A percentile compares a stretch with the other conserved stretches of the same genome.
These are phyloP conservation scores for Ceuthmochares aereus DNA, from an alignment of 2,113 vertebrate species.

Conservation along the genomic window DNA sequence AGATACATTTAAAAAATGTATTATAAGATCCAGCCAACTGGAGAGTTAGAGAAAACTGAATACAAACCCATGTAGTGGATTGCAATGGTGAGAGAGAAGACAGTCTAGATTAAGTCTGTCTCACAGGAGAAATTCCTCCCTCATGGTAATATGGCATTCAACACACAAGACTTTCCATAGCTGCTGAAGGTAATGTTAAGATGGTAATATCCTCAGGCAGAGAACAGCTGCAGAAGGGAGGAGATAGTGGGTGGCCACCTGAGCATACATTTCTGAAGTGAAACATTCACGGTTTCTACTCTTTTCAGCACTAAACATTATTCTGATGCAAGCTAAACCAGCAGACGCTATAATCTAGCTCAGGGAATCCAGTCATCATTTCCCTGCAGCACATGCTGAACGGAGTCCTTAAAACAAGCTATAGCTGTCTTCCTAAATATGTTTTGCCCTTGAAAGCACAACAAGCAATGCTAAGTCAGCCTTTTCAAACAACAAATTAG, in stretches of 20 bases:
- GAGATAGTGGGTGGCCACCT: background rate
- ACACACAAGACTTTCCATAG: background rate
- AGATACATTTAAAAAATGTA: background rate
- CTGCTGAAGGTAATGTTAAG: fast-evolving
- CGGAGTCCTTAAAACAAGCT: background rate
- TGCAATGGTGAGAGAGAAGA: background rate
- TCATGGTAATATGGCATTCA: fast-evolving
- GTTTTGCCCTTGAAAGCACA: background rate
- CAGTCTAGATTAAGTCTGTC: background rate
- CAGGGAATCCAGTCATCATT: background rate
- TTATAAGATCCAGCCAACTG: background rate
- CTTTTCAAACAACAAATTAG: background rate
- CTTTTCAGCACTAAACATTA: background rate
- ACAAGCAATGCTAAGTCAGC: background rate
- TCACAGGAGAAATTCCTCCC: background rate
- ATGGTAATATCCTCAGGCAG: background rate
- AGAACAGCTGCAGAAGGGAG: background rate
- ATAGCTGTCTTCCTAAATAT: background rate
- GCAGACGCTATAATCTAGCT: background rate
- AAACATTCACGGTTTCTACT: background rate
- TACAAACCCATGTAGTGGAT: background rate
- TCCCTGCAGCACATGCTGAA: background rate
- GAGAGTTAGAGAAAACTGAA: background rate
- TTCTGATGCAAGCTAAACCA: background rate
- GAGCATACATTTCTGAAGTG: background rate